Evolutionary conservation across 2,888 invertebrate genomes (phyloP), one percentile per base, ranked within the genome.

Genomic region (Sminthurides aquaticus): DNA sequence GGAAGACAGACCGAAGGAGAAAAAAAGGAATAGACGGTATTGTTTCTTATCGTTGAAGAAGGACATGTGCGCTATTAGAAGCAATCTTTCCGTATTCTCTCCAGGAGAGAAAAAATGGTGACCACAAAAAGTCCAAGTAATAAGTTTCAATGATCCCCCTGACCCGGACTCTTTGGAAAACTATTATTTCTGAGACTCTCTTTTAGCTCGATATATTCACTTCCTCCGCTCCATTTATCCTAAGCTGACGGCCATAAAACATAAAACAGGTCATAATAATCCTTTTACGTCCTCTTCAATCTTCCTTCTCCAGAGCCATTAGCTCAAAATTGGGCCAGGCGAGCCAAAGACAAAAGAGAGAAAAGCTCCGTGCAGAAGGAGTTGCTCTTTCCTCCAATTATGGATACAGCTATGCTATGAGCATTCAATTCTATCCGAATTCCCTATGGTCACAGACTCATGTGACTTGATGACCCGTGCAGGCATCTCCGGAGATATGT

Each of bases 71-170:
- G 15, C 15, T 34, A 34, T 15, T 15, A 34, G 5, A 11, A 5
- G 43, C 5, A 34, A n/a, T n/a, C n/a, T n/a, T n/a, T 34, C 8
- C 15, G 43, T 15, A 5, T 11, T 34, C 43, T 11, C 15, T 34
- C 15, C 15, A 34, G 43, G 43, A 34, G 43, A 34, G 8, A 34
- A 34, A 34, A 34, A 34, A 60, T 28, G 34, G 27, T 54, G 54
- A 54, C 61, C 61, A 61, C 61, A 61, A 61, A 61, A 49, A 60
- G 15, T 58, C 20, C 29, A 20, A 28, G 59, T 49, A 60, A 60
- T 60, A 61, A 61, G 61, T 61, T 52, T 43, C 26, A 59, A 61
- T 61, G 54, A 61, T 61, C 54, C 34, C 26, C 28, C 54, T 61
- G 28, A 52, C 52, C 54, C 29, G 34, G 3, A 48, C 28, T 60